A percentile compares a stretch with the other conserved stretches of the same genome.
Conservation (phyloP, 2,888 invertebrate genomes). For the Lacanobia wlatinum region DNA sequence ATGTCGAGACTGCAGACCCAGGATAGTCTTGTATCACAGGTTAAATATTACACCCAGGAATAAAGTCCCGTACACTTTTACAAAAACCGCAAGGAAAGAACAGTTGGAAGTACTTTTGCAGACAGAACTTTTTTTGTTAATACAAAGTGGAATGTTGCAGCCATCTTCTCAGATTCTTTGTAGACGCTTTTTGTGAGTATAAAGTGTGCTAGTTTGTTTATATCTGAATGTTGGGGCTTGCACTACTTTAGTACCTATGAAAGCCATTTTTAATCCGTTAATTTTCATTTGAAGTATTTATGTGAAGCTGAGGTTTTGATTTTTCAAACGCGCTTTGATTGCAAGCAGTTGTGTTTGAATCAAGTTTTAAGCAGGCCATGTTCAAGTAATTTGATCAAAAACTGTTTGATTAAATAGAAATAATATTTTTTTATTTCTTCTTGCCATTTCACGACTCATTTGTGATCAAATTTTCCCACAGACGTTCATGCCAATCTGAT, state of each 20-base stretch:
- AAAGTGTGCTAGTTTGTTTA: constrained; percentile 29
- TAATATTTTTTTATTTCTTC: too few species aligned
- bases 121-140: constrained; percentile 48
- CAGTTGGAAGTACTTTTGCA: constrained; percentile 34
- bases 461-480: too few species aligned
- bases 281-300: not conserved
- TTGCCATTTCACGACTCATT: too few species aligned
- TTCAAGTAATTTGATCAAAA: too few species aligned
- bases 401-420: too few species aligned
- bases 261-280: not conserved
- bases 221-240: not conserved
- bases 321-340: too few species aligned
- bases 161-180: constrained; percentile 37
- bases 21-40: not conserved
- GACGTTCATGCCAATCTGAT: too few species aligned
- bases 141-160: constrained; percentile 48
- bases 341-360: too few species aligned
- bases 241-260: not conserved
- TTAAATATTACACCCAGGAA: not conserved
- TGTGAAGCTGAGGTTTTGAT: too few species aligned
- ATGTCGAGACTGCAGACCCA: too few species aligned
- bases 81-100: constrained; percentile 19
- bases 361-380: too few species aligned
- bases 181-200: constrained; percentile 21
- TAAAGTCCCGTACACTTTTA: constrained; percentile 1